Evolutionary conservation across 2,113 vertebrate species (phyloP), one percentile per base, ranked within the genome.

Genomic region (Paedocypris sp.): DNA sequence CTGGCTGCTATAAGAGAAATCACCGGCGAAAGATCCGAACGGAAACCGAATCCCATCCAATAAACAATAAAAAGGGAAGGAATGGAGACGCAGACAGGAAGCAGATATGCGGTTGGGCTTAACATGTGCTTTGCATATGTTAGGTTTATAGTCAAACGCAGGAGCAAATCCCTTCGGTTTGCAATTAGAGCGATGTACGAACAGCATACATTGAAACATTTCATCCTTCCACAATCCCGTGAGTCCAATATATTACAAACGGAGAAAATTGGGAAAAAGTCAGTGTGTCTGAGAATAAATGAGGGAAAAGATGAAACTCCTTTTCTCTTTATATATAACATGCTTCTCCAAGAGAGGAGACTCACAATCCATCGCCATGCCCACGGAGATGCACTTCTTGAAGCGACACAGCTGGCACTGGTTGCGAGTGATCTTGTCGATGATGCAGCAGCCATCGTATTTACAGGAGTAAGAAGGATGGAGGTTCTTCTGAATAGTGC

Each of bases 391-490:
- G 82, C 93, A 97, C 80, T 97, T 97, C 82, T 91, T 94, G 71
- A 97, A 98, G 80, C 94, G 91, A 69, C 94, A 98, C 51, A 96
- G 88, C 87, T 98, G 93, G 80, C 94, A 98, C 83, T 97, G 94
- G 81, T 98, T 98, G 74, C 93, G 90, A 20, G 92, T 98, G 86
- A 98, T 93, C 80, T 97, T 97, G 80, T 97, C 93, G 4, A 98
- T 94, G 84, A 93, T 87, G 47, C 94, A 98, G 84, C 92, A 92
- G 73, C 90, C 86, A 78, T 96, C 92, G 60, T 95, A 98, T 53
- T 98, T 98, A 84, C 93, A 66, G 49, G 66, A 70, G 32, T 66
- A 68, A 7, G 62, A 43, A 8, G 62, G 71, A 13, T 64, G 63
- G 15, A 69, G 64, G 78, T 94, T 97, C 82, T 98, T 98, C 85